Evolutionary conservation across 2,113 vertebrate genomes (phyloP).

Genomic region (Neolamprologus falcicula): DNA sequence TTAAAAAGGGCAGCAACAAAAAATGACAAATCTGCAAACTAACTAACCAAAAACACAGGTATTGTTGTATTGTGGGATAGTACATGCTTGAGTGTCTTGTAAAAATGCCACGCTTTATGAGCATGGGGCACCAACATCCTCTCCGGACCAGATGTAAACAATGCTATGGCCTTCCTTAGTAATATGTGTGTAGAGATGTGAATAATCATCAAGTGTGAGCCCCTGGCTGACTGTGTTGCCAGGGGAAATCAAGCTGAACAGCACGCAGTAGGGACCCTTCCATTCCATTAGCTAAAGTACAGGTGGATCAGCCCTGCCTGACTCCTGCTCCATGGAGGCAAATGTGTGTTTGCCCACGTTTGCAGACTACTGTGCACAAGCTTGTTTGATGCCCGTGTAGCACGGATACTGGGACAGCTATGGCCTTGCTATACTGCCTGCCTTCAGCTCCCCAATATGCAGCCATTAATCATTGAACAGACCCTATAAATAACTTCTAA

Average conservation of each 20-base stretch:
- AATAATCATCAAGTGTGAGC: neutral
- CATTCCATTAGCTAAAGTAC: constrained; percentile 47
- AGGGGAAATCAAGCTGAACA: constrained; percentile 28
- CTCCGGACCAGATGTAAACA: neutral
- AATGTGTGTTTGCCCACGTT: neutral
- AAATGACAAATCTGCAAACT: neutral
- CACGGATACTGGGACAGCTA: neutral
- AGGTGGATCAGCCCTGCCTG: constrained; percentile 12
- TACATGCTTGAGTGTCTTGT: neutral
- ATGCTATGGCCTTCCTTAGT: neutral
- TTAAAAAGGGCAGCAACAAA: neutral
- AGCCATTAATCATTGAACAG: constrained; percentile 42
- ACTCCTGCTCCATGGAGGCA: neutral
- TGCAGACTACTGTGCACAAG: neutral
- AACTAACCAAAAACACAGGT: neutral
- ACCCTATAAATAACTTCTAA: constrained; percentile 11
- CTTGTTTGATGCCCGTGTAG: neutral
- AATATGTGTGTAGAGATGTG: neutral
- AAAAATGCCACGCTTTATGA: neutral
- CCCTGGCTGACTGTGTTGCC: neutral
- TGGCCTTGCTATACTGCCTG: neutral
- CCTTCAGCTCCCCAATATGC: constrained; percentile 1
- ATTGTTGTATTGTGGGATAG: neutral
- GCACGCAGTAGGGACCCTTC: constrained; percentile 27
- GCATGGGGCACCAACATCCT: neutral